Base-by-base conservation (phyloP, 2,797 vertebrate genomes). In the Halcyon badia region DNA sequence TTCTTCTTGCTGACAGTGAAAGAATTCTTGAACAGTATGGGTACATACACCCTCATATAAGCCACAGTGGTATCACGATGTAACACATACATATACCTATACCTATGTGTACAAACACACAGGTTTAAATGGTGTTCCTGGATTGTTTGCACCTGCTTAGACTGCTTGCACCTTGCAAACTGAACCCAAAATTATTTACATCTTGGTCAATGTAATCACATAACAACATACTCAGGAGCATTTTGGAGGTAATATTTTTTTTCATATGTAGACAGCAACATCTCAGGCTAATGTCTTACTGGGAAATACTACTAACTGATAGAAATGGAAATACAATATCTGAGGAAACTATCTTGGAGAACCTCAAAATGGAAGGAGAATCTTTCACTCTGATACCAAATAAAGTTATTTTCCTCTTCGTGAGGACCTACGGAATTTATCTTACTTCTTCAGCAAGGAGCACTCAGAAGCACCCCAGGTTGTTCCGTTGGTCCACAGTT, bases 101-200 rank as follows among this genome's bases (percentile, higher is more conserved):
- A 44, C 0, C 0, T 21, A 44, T 3, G 0, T 21, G 21, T 25
- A 30, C 24, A 52, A 51, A 37, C 6, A 39, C 10, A 18, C 7
- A 77, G 19, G 25, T 58, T 76, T 56, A 69, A 44, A 37, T 31
- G 48, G 7, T 31, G 30, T 41, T 72, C 54, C 52, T 83, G 65
- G 52, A 3, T 33, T 52, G 3, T 22, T 49, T 72, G 35, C 19
- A 25, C 37, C 54, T 76, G 14, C 25, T 68, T 71, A 22, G 7
- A 11, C 54, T 62, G n/a, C 61, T 79, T 51, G 26, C 15, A 35
- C 39, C n/a, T 56, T 58, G 46, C 9, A 88, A 71, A 57, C 7
- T 16, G 58, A 82, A 25, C 13, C 5, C 22, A 39, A 51, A 78
- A 35, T n/a, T 39, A 3, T 84, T 84, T 42, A 2, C 61, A 10